These are phyloP conservation scores for Calephelis nemesis DNA, from an alignment of 1,140 invertebrate species.

Conservation along the genomic window DNA sequence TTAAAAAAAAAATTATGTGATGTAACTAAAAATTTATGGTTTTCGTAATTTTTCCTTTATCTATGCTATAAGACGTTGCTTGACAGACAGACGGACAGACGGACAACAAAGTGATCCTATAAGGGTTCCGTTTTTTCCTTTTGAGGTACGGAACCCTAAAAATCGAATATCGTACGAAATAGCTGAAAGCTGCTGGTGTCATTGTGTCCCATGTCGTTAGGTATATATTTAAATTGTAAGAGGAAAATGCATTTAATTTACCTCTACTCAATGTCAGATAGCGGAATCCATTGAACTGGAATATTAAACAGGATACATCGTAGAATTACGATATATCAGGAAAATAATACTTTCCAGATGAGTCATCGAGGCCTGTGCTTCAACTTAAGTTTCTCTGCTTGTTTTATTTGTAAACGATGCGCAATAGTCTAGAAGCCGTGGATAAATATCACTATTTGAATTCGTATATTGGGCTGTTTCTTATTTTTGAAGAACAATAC, in stretches of 20 bases:
- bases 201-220: neutral
- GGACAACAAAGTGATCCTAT: too few species aligned
- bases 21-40: too few species aligned
- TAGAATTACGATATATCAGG: constrained; percentile 17
- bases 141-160: too few species aligned
- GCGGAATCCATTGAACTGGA: constrained; percentile 10
- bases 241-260: constrained; percentile 6
- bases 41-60: too few species aligned
- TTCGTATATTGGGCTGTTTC: too few species aligned
- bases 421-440: neutral
- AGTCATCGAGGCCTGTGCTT: constrained; percentile 28
- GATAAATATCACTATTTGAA: neutral
- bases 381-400: constrained; percentile 25
- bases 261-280: constrained; percentile 6
- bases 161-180: too few species aligned
- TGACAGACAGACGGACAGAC: too few species aligned
- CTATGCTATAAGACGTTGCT: too few species aligned
- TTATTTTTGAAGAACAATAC: too few species aligned
- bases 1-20: too few species aligned
- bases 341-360: constrained; percentile 31
- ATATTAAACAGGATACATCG: constrained; percentile 9
- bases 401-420: constrained; percentile 28
- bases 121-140: too few species aligned
- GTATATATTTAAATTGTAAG: neutral
- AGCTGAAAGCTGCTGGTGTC: too few species aligned